These are phyloP conservation scores for Tor tambroides DNA, from an alignment of 2,113 vertebrate genomes.

Conservation along the genomic window DNA sequence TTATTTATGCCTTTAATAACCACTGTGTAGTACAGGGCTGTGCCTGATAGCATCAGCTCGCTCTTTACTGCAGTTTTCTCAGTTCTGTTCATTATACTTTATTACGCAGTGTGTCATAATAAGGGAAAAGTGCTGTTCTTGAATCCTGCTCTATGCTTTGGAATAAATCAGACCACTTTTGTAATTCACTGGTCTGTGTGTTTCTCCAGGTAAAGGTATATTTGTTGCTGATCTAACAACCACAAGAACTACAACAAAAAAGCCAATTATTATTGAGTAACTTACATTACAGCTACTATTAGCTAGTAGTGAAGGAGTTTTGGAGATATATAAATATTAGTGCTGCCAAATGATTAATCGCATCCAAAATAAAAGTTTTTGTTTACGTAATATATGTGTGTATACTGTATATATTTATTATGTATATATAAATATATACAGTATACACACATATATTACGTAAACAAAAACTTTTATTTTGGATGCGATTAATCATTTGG, in stretches of 20 bases:
- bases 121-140: slow-evolving; percentile 13
- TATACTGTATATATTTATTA: too few relatives aligned
- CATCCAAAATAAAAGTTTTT: too few relatives aligned
- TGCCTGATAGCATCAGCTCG: not conserved
- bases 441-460: too few relatives aligned
- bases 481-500: too few relatives aligned
- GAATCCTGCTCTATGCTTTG: slow-evolving; percentile 30
- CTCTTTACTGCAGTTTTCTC: not conserved
- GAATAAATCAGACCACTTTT: slow-evolving; percentile 40
- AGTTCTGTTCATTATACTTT: not conserved
- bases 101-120: not conserved
- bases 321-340: not conserved
- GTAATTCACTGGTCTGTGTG: not conserved
- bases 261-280: not conserved
- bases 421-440: too few relatives aligned
- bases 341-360: too few relatives aligned
- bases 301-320: not conserved
- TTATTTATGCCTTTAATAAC: slow-evolving; percentile 6
- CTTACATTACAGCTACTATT: not conserved
- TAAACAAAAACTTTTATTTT: too few relatives aligned
- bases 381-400: too few relatives aligned
- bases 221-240: not conserved
- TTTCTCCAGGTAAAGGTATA: not conserved
- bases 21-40: not conserved
- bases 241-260: not conserved